Evolutionary conservation across 2,797 vertebrate species (phyloP).

Genomic region (Acanthornis magna): DNA sequence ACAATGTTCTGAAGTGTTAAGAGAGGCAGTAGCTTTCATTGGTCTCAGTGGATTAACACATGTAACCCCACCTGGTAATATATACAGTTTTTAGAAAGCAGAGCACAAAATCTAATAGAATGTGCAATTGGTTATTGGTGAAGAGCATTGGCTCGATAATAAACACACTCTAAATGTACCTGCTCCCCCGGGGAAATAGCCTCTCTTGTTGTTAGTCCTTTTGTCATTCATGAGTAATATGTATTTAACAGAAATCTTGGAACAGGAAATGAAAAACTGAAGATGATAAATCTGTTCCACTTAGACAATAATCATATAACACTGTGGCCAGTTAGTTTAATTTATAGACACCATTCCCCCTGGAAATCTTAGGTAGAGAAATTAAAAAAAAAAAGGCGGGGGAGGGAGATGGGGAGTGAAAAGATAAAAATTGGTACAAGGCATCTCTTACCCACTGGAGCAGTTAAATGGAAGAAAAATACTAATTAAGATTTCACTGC

Average conservation of each 20-base stretch:
- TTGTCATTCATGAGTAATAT: constrained; percentile 39
- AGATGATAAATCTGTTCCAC: constrained; percentile 20
- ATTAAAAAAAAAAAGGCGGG: not conserved
- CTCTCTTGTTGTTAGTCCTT: constrained; percentile 4
- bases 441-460: not conserved
- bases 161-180: constrained; percentile 8
- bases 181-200: constrained; percentile 12
- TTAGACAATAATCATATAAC: constrained; percentile 47
- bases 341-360: not conserved
- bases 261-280: constrained; percentile 57
- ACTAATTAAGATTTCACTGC: constrained; percentile 59
- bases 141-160: constrained; percentile 28
- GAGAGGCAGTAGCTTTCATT: not conserved
- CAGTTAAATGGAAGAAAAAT: constrained; percentile 39
- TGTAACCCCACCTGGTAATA: not conserved
- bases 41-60: not conserved
- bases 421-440: not conserved
- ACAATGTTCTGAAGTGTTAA: not conserved
- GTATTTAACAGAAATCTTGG: constrained; percentile 49
- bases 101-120: constrained; percentile 19
- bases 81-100: constrained; percentile 2
- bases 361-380: constrained; percentile 22
- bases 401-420: not conserved
- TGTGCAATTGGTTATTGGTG: not conserved
- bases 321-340: constrained; percentile 39